These are phyloP conservation scores for Popillia japonica DNA, from an alignment of 1,140 invertebrate genomes.

Conservation along the genomic window DNA sequence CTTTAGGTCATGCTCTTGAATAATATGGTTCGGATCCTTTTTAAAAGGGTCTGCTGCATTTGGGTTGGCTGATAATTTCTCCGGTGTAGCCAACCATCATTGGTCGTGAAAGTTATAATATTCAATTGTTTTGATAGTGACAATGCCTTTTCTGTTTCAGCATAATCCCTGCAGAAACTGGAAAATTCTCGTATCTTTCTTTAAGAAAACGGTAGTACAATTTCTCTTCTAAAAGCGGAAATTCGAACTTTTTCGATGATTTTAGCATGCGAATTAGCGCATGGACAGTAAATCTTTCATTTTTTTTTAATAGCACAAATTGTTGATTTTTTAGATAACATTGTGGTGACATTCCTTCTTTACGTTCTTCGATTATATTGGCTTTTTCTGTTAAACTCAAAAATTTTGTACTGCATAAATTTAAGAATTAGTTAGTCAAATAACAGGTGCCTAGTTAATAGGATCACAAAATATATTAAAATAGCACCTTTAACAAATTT, in stretches of 20 bases:
- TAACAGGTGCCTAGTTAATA: too few species aligned
- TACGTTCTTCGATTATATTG: constrained; percentile 25
- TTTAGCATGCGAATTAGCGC: neutral
- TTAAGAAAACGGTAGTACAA: constrained; percentile 42
- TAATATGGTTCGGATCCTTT: too few species aligned
- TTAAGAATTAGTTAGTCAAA: too few species aligned
- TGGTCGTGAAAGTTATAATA: constrained; percentile 18
- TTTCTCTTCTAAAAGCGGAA: constrained; percentile 34
- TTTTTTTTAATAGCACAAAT: constrained; percentile 30
- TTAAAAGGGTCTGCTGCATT: constrained; percentile 14
- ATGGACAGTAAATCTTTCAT: neutral
- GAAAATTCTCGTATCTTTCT: constrained; percentile 34
- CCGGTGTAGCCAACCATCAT: neutral
- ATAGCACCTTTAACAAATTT: too few species aligned
- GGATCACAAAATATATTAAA: too few species aligned
- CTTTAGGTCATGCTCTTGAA: too few species aligned
- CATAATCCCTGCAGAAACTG: constrained; percentile 34
- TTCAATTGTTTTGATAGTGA: constrained; percentile 15
- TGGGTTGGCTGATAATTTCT: neutral
- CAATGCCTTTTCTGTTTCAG: constrained; percentile 28
- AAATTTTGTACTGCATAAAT: too few species aligned
- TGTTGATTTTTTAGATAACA: constrained; percentile 40
- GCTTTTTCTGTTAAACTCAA: neutral
- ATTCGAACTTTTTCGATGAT: neutral
- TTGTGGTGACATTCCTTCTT: constrained; percentile 11